These are phyloP conservation scores for Metalampra italica DNA, from an alignment of 2,888 invertebrate species.

Conservation along the genomic window DNA sequence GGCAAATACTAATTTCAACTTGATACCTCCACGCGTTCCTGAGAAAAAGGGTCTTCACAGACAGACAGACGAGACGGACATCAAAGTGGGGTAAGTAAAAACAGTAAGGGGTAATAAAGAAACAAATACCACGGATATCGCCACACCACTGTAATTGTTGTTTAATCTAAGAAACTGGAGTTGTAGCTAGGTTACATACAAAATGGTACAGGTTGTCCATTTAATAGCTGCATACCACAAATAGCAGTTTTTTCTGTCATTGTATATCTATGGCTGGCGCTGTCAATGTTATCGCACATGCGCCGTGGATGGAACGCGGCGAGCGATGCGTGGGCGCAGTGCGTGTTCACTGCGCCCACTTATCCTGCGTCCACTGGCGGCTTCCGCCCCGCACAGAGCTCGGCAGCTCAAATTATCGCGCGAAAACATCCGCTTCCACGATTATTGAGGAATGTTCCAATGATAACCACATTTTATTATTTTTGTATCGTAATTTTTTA, in stretches of 20 bases:
- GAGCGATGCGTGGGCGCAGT: slow-evolving; percentile 9
- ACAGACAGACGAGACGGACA: too few species aligned
- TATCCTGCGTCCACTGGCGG: slow-evolving; percentile 52
- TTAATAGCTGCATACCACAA: not conserved
- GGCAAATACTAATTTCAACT: too few species aligned
- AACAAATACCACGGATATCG: too few species aligned
- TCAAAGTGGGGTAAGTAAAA: too few species aligned
- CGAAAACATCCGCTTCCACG: slow-evolving; percentile 58
- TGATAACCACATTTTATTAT: slow-evolving; percentile 16
- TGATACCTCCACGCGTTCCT: too few species aligned
- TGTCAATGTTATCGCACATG: not conserved
- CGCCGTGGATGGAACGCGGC: not conserved
- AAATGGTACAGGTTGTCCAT: not conserved
- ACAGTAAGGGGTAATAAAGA: too few species aligned
- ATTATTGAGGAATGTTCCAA: slow-evolving; percentile 28
- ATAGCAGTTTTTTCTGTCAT: not conserved
- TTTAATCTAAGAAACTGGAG: too few species aligned
- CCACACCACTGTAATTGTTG: too few species aligned
- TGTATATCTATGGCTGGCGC: not conserved
- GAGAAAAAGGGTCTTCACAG: too few species aligned
- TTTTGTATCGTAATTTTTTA: slow-evolving; percentile 1
- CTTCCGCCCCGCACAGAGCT: slow-evolving; percentile 45
- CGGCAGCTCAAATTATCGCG: slow-evolving; percentile 33
- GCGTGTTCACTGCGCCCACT: slow-evolving; percentile 57
- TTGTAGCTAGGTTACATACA: too few species aligned